phyloP scores from a whole-genome alignment of 2,113 vertebrate species.

The Anthoscopus minutus region DNA sequence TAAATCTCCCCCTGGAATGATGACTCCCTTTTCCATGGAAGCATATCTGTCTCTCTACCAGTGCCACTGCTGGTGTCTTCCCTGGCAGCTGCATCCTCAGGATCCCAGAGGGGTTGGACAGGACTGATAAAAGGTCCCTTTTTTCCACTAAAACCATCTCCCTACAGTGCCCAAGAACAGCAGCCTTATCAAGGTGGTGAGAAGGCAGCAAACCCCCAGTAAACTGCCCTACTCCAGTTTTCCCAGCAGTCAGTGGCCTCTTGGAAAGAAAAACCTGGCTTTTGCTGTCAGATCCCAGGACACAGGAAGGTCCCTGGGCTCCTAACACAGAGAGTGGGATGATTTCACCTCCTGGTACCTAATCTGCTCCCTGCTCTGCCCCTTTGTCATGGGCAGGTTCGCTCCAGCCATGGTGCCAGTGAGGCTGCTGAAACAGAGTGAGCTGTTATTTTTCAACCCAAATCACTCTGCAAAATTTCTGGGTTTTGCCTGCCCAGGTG shows the following conservation, averaged over 20 bases:
- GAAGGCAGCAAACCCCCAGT: not conserved
- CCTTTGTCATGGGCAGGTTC: not conserved
- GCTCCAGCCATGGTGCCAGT: fast-evolving
- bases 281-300: not conserved
- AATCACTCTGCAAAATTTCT: not conserved
- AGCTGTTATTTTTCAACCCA: not conserved
- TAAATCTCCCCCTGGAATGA: not conserved
- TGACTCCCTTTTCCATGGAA: not conserved
- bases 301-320: not conserved
- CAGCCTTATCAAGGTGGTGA: not conserved
- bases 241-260: not conserved
- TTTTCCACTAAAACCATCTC: not conserved
- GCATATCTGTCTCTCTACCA: not conserved
- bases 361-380: not conserved
- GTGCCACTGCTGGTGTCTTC: fast-evolving
- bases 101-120: not conserved
- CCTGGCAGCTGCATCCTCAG: not conserved
- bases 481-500: not conserved
- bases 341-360: not conserved
- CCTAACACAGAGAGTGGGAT: not conserved
- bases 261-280: not conserved
- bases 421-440: not conserved
- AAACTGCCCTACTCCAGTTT: not conserved
- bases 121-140: not conserved
- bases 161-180: fast-evolving